A percentile compares a stretch with the other conserved stretches of the same genome.
These are phyloP conservation scores for Drosophila borealis DNA, from an alignment of 2,888 invertebrate species.

Conservation along the genomic window DNA sequence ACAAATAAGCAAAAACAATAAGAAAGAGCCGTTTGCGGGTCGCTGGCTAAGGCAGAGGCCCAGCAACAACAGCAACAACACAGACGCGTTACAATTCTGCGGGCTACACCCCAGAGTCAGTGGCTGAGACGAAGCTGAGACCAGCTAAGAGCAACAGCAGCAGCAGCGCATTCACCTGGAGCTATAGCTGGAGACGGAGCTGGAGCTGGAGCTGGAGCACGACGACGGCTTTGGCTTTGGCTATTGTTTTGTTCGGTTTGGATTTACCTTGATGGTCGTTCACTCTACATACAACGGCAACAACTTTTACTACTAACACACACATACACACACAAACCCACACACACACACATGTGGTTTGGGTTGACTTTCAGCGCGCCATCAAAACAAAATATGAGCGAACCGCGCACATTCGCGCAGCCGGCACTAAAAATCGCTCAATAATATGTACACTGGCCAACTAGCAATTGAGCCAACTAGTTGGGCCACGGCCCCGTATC, in stretches of 20 bases:
- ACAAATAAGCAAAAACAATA: slow-evolving; percentile 82
- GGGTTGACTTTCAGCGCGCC: slow-evolving; percentile 77
- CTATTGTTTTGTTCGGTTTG: slow-evolving; percentile 71
- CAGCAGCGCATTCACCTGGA: slow-evolving; percentile 75
- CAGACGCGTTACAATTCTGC: slow-evolving; percentile 79
- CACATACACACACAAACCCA: slow-evolving; percentile 14
- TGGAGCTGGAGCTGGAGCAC: slow-evolving; percentile 49
- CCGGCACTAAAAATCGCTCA: slow-evolving; percentile 79
- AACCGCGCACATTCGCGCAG: slow-evolving; percentile 47
- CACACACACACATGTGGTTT: slow-evolving; percentile 25
- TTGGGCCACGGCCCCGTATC: slow-evolving; percentile 71
- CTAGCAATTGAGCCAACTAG: slow-evolving; percentile 79
- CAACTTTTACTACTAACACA: slow-evolving; percentile 80
- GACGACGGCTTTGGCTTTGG: slow-evolving; percentile 68
- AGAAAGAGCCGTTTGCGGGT: slow-evolving; percentile 61
- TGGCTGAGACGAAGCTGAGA: slow-evolving; percentile 37
- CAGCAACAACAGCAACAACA: slow-evolving; percentile 48
- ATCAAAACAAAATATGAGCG: slow-evolving; percentile 81
- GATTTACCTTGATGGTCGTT: slow-evolving; percentile 80
- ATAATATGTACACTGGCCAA: slow-evolving; percentile 78
- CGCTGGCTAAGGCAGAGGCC: slow-evolving; percentile 24
- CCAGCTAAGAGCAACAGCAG: slow-evolving; percentile 39
- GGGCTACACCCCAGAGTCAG: slow-evolving; percentile 72
- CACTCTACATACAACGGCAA: slow-evolving; percentile 70
- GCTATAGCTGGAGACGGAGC: slow-evolving; percentile 22